Conservation (phyloP, 2,888 invertebrate species). For the Spilosoma lubricipeda region DNA sequence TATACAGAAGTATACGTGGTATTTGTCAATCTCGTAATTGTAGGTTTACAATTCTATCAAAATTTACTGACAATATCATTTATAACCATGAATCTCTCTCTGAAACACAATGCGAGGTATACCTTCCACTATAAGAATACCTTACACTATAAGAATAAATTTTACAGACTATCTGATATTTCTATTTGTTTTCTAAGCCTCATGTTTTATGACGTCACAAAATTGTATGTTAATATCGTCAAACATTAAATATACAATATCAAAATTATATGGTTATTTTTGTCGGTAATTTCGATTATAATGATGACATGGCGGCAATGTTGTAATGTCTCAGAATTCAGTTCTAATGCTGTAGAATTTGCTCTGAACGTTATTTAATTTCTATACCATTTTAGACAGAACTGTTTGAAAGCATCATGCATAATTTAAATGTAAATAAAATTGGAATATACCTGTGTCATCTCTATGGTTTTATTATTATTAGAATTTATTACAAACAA, state of each 20-base stretch:
- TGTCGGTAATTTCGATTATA: not conserved
- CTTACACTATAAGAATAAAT: too few species aligned
- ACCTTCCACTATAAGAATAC: too few species aligned
- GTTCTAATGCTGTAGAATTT: not conserved
- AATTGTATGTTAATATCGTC: not conserved
- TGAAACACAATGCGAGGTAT: too few species aligned
- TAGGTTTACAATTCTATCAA: too few species aligned
- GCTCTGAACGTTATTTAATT: too few species aligned
- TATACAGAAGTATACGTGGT: too few species aligned
- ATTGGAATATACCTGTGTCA: not conserved
- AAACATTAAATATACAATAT: too few species aligned
- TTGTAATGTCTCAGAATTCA: not conserved
- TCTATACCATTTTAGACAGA: not conserved
- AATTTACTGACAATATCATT: too few species aligned
- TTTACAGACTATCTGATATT: too few species aligned
- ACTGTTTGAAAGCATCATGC: conserved; percentile 19
- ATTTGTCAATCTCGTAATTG: too few species aligned
- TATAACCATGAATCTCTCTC: too few species aligned
- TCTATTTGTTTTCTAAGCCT: too few species aligned
- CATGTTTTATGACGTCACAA: not conserved
- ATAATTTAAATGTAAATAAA: conserved; percentile 12
- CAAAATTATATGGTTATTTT: not conserved
- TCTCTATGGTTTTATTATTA: not conserved
- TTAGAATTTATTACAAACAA: not conserved
- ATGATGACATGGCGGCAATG: not conserved